Evolutionary conservation across 2,113 vertebrate species (phyloP).

Genomic region (Halcyon malimbica): DNA sequence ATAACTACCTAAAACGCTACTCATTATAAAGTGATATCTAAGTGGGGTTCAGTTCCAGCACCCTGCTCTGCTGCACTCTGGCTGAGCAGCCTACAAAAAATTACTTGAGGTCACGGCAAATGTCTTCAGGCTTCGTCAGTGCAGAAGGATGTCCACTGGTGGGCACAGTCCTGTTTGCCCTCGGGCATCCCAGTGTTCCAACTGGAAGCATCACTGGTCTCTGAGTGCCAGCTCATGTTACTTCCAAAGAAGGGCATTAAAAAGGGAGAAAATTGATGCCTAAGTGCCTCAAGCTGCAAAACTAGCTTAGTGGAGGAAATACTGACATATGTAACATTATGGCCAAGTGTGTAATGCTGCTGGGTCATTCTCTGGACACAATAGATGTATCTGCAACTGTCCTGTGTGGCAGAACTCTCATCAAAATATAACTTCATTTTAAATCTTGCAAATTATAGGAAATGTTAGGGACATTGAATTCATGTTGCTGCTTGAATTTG

Average conservation of each 20-base stretch:
- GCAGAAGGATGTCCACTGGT: fast-evolving
- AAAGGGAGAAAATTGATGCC: not conserved
- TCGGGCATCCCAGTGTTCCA: not conserved
- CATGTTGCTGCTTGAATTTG: not conserved
- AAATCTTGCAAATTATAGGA: not conserved
- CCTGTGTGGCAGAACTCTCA: not conserved
- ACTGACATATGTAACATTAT: not conserved
- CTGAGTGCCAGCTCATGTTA: not conserved
- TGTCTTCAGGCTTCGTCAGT: not conserved
- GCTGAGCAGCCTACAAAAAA: not conserved
- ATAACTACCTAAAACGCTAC: not conserved
- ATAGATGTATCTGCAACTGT: fast-evolving
- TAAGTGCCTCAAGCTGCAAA: not conserved
- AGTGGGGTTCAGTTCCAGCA: not conserved
- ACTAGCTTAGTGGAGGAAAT: not conserved
- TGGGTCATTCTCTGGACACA: not conserved
- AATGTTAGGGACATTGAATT: not conserved
- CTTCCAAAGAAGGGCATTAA: not conserved
- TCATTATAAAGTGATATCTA: not conserved
- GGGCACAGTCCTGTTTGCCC: not conserved
- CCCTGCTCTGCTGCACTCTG: not conserved
- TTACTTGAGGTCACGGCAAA: not conserved
- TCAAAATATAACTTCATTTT: not conserved
- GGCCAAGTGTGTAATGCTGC: not conserved
- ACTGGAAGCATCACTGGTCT: fast-evolving